These are phyloP conservation scores for Percopsis omiscomaycus DNA, from an alignment of 2,797 vertebrate species.

Conservation along the genomic window DNA sequence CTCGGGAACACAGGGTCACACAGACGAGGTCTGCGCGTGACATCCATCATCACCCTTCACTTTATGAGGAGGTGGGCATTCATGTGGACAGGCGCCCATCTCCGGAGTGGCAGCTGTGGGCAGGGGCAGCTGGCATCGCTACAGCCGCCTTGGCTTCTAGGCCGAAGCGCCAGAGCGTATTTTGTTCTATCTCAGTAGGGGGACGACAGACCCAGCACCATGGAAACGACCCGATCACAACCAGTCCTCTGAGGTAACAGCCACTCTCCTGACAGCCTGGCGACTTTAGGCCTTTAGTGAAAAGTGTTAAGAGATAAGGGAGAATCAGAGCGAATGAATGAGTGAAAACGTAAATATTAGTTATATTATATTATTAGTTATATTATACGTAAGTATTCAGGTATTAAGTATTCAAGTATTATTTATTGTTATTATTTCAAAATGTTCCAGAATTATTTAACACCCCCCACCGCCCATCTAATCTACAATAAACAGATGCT, in stretches of 20 bases:
- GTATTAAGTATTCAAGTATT: too few species aligned
- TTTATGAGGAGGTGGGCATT: not conserved
- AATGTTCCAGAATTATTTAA: too few species aligned
- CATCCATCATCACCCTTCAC: conserved; percentile 38
- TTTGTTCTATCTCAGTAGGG: conserved; percentile 37
- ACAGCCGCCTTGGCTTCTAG: conserved; percentile 31
- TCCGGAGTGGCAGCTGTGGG: not conserved
- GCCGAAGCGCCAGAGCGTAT: conserved; percentile 21
- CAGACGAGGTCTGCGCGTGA: conserved; percentile 4
- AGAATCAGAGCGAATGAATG: too few species aligned
- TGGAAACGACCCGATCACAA: conserved; percentile 18
- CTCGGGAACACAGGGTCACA: too few species aligned
- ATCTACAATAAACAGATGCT: too few species aligned
- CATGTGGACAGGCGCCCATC: not conserved
- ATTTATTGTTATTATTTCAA: too few species aligned
- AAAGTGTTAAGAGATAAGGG: too few species aligned
- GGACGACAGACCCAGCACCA: conserved; percentile 18
- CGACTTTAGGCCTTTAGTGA: too few species aligned
- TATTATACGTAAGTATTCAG: too few species aligned
- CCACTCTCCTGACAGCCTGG: conserved; percentile 6
- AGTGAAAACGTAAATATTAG: too few species aligned
- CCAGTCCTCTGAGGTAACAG: conserved; percentile 57
- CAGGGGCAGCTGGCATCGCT: conserved; percentile 6
- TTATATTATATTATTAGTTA: too few species aligned
- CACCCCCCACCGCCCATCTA: too few species aligned